Evolutionary conservation across 2,888 invertebrate species (phyloP).

Genomic region (Mesorhabditis sp.): DNA sequence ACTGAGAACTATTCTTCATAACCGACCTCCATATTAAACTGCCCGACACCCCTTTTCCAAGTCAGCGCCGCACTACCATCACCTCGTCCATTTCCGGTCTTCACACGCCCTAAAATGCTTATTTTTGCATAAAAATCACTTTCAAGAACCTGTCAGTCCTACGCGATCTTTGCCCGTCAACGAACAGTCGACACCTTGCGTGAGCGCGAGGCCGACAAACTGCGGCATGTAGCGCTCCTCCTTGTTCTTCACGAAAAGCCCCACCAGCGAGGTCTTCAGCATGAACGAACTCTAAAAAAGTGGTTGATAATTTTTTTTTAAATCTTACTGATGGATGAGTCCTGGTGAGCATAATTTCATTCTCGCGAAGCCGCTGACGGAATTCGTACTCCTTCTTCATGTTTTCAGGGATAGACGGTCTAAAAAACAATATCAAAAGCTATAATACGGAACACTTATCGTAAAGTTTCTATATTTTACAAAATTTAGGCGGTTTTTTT

Average conservation of each 20-base stretch:
- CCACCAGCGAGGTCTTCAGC: conserved; percentile 45
- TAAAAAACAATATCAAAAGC: conserved; percentile 4
- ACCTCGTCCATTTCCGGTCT: conserved; percentile 50
- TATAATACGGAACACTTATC: no score
- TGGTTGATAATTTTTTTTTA: background rate
- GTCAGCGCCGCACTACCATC: conserved; percentile 42
- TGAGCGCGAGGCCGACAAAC: conserved; percentile 42
- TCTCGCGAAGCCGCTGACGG: conserved; percentile 74
- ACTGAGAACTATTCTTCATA: background rate
- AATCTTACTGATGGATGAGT: conserved; percentile 75
- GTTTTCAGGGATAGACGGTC: conserved; percentile 78
- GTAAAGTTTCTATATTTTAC: no score
- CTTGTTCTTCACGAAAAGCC: conserved; percentile 41
- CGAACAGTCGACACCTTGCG: conserved; percentile 49
- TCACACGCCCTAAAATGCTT: conserved; percentile 38
- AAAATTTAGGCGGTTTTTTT: no score
- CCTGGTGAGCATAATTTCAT: conserved; percentile 78
- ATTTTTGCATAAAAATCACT: background rate
- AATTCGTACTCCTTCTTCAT: conserved; percentile 94
- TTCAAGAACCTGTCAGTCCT: background rate
- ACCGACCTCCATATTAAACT: conserved; percentile 40
- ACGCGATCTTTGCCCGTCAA: conserved; percentile 25
- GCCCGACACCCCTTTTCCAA: conserved; percentile 46
- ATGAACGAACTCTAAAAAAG: conserved; percentile 28
- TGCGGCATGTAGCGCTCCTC: conserved; percentile 50